These are phyloP conservation scores for Palloptera scutellata DNA, from an alignment of 2,888 invertebrate genomes.

Conservation along the genomic window DNA sequence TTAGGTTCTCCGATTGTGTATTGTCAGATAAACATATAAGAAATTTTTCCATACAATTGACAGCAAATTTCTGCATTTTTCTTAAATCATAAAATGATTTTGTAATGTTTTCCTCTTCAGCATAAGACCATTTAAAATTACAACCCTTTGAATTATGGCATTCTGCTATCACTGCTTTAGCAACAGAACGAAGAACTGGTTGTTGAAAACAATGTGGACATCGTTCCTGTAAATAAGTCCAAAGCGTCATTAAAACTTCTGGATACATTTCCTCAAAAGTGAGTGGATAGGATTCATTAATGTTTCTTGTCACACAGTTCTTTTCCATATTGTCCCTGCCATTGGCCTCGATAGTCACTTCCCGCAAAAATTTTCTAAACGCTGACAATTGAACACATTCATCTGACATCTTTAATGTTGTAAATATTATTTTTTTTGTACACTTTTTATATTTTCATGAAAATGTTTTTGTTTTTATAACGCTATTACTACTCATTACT, in stretches of 20 bases:
- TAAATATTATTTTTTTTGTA: no score
- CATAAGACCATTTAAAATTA: constrained; percentile 28
- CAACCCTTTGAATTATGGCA: constrained; percentile 49
- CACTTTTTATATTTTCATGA: no score
- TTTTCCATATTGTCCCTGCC: constrained; percentile 35
- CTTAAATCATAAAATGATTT: constrained; percentile 47
- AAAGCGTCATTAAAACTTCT: constrained; percentile 48
- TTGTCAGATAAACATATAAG: constrained; percentile 52
- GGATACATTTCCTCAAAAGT: constrained; percentile 46
- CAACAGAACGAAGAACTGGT: constrained; percentile 42
- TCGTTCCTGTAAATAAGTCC: constrained; percentile 47
- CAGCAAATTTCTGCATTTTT: constrained; percentile 53
- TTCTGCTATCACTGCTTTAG: constrained; percentile 39
- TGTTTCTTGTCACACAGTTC: constrained; percentile 53
- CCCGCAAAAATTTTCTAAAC: constrained; percentile 49
- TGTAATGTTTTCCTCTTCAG: not conserved
- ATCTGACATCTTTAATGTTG: no score
- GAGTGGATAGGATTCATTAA: constrained; percentile 54
- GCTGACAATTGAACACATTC: constrained; percentile 48
- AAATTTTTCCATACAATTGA: constrained; percentile 47
- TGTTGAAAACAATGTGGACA: constrained; percentile 50
- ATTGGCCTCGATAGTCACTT: constrained; percentile 21
- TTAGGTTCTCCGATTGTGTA: constrained; percentile 46
- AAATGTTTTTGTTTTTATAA: no score
- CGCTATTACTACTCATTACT: no score